phyloP scores from a whole-genome alignment of 92 coral and sea anemone genomes.

The Palythoa grandis region DNA sequence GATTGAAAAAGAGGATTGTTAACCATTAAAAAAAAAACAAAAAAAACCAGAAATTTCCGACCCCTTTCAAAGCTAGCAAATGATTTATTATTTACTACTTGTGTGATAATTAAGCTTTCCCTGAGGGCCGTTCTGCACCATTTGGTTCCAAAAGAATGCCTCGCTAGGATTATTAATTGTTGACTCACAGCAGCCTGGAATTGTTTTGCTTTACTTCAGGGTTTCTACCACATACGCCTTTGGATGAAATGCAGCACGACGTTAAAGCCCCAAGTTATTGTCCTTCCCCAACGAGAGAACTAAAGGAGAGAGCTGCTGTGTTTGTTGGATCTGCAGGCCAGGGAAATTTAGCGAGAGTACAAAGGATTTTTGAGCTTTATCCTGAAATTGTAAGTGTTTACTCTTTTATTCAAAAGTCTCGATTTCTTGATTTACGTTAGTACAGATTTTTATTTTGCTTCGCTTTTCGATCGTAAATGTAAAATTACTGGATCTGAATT shows the following conservation, averaged over 20 bases:
- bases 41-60: too few relatives aligned
- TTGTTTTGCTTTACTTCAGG: neutral
- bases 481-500: too few relatives aligned
- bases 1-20: too few relatives aligned
- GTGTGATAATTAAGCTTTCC: too few relatives aligned
- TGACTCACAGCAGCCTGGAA: neutral
- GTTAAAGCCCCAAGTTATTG: neutral
- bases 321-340: constrained; percentile 31
- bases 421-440: too few relatives aligned
- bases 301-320: neutral
- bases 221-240: neutral
- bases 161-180: too few relatives aligned
- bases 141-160: too few relatives aligned
- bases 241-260: neutral
- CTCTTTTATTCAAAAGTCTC: neutral
- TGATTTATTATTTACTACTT: too few relatives aligned
- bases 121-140: too few relatives aligned
- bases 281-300: neutral
- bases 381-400: constrained; percentile 21
- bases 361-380: neutral
- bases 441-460: neutral
- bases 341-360: neutral
- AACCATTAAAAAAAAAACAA: too few relatives aligned
- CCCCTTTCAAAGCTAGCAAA: too few relatives aligned
- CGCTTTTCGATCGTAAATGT: neutral